These are phyloP conservation scores for Hydrozoanthus tunicans DNA, from an alignment of 64 coral and sea anemone species.

Conservation along the genomic window DNA sequence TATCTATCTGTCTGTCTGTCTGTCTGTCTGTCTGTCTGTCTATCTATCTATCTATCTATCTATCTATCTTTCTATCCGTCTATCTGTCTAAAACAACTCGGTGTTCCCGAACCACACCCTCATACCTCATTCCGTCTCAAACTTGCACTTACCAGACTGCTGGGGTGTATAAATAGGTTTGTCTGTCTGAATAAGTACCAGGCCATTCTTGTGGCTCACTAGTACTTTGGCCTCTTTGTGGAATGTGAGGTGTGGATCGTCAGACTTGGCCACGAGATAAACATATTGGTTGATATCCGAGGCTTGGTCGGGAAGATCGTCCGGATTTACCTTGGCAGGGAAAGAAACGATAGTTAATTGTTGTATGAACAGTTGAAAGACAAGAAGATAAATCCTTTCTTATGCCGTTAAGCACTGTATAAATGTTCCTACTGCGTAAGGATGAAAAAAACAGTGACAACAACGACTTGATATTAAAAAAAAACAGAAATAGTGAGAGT, in stretches of 20 bases:
- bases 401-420: too few relatives aligned
- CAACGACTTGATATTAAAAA: too few relatives aligned
- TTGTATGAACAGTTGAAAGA: neutral
- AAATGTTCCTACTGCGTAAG: too few relatives aligned
- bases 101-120: neutral
- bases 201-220: slow-evolving; percentile 58
- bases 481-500: too few relatives aligned
- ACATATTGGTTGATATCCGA: slow-evolving; percentile 67
- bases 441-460: too few relatives aligned
- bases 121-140: neutral
- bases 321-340: slow-evolving; percentile 44
- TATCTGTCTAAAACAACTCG: too few relatives aligned
- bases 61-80: too few relatives aligned
- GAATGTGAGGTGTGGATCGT: slow-evolving; percentile 59
- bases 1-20: too few relatives aligned
- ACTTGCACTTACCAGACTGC: slow-evolving; percentile 47
- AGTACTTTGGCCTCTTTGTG: slow-evolving; percentile 68
- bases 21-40: too few relatives aligned
- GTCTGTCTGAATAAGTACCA: slow-evolving; percentile 69
- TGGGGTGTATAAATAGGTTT: slow-evolving; percentile 77
- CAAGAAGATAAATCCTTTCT: too few relatives aligned
- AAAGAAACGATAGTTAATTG: neutral
- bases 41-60: too few relatives aligned
- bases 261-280: slow-evolving; percentile 74
- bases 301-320: slow-evolving; percentile 52